Evolutionary conservation across 1,140 invertebrate genomes (phyloP), one percentile per base, ranked within the genome.

Genomic region (Hylaeus volcanicus): DNA sequence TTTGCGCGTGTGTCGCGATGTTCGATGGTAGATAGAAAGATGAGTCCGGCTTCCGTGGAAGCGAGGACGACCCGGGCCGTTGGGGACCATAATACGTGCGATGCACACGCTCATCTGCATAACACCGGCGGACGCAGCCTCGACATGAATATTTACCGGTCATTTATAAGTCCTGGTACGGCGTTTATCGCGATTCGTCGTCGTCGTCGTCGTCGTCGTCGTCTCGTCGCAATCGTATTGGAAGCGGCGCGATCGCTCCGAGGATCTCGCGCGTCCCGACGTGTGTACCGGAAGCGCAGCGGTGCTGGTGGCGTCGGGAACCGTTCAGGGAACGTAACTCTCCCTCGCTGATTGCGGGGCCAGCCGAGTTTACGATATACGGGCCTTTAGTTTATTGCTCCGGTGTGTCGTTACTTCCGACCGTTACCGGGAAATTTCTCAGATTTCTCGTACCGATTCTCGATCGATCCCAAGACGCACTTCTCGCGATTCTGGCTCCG

Each of bases 141-240:
- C 87, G 86, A 88, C 86, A 88, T 88, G 87, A 88, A 88, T 88
- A 88, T 88, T 88, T 88, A 88, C 84, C 87, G 87, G 84, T 86
- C 84, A 83, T 84, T 88, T 81, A 88, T 88, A 86, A 66, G 63
- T 78, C 78, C 78, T 71, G 85, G 65, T 70, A 68, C 61, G 65
- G 45, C 65, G 74, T 82, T 74, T 85, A 72, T 74, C 80, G 72
- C 79, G 84, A 83, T 76, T 86, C 69, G 81, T 73, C 76, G 72
- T 56, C 64, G 55, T 56, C 61, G 61, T 64, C 61, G 37, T 64
- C 12, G 61, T 43, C 39, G 61, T 51, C 8, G 51, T 9, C 51
- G 51, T 51, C 71, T 48, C 58, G 37, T 53, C 9, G 69, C 60
- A 56, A 69, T 61, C 78, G 53, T 61, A 61, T 63, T 61, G 41